These are phyloP conservation scores for Eustalomyia histrio DNA, from an alignment of 2,888 invertebrate genomes.

Conservation along the genomic window DNA sequence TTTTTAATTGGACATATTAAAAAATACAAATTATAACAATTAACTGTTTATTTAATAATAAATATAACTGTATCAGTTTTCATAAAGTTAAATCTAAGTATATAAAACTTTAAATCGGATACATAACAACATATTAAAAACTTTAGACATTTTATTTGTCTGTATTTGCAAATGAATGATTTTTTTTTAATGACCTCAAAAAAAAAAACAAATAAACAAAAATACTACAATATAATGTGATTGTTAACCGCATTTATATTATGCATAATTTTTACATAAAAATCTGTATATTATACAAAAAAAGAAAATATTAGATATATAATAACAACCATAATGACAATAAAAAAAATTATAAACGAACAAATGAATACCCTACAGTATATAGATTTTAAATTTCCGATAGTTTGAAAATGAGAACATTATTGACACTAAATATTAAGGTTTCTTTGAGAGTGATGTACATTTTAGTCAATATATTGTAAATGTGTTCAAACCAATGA, in stretches of 20 bases:
- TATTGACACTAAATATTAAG: too few relatives aligned
- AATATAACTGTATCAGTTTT: conserved; percentile 15
- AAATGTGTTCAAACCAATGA: too few relatives aligned
- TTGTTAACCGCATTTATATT: conserved; percentile 56
- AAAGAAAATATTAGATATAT: neutral
- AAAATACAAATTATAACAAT: neutral
- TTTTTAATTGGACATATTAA: neutral
- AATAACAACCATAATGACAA: neutral
- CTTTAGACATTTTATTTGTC: neutral
- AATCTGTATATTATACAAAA: too few relatives aligned
- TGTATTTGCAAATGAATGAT: neutral
- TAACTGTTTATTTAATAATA: conserved; percentile 35
- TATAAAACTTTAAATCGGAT: neutral
- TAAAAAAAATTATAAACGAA: neutral
- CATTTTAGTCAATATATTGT: too few relatives aligned
- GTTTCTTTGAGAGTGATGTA: too few relatives aligned
- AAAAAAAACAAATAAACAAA: neutral
- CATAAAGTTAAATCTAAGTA: neutral
- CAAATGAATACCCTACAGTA: too few relatives aligned
- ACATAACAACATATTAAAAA: neutral
- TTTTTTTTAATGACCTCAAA: conserved; percentile 28
- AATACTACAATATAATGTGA: conserved; percentile 18
- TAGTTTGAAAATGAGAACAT: too few relatives aligned
- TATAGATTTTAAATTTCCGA: too few relatives aligned
- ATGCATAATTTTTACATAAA: conserved; percentile 53